Conservation (phyloP, 1,140 invertebrate species). For the Carposina sasakii region DNA sequence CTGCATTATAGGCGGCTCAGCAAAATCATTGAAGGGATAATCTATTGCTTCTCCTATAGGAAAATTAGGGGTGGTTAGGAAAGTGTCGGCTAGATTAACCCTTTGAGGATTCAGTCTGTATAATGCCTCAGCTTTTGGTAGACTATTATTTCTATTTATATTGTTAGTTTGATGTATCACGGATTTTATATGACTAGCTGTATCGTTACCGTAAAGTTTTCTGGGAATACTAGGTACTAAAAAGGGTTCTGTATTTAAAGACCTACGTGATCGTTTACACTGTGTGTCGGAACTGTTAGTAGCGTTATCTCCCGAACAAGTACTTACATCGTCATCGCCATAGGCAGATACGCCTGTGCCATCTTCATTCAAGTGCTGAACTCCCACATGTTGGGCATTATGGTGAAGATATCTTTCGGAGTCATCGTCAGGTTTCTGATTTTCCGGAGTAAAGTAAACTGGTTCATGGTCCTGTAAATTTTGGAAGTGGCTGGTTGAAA, state of each 20-base stretch:
- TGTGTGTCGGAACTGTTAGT: neutral
- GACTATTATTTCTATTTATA: constrained; percentile 1
- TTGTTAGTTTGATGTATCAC: too few relatives aligned
- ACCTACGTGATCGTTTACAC: constrained; percentile 11
- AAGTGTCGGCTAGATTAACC: constrained; percentile 20
- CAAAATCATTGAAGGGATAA: too few relatives aligned
- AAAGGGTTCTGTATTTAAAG: constrained; percentile 28
- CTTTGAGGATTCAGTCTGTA: constrained; percentile 26
- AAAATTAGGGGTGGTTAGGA: constrained; percentile 37
- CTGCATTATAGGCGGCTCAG: too few relatives aligned
- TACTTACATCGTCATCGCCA: constrained; percentile 61
- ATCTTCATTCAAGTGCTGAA: constrained; percentile 54
- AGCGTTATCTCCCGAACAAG: neutral
- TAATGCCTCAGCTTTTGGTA: constrained; percentile 31
- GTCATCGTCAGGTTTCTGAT: constrained; percentile 20
- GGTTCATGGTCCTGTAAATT: constrained; percentile 21
- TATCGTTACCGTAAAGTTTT: too few relatives aligned
- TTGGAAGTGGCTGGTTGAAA: neutral
- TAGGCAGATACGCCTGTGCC: constrained; percentile 52
- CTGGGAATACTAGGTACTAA: constrained; percentile 17
- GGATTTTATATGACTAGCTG: too few relatives aligned
- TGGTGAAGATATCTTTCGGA: constrained; percentile 41
- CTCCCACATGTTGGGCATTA: constrained; percentile 35
- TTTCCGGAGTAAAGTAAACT: constrained; percentile 14
- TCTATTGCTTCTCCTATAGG: constrained; percentile 39